These are phyloP conservation scores for Ovis canadensis DNA, from an alignment of 2,113 vertebrate species.

Conservation along the genomic window DNA sequence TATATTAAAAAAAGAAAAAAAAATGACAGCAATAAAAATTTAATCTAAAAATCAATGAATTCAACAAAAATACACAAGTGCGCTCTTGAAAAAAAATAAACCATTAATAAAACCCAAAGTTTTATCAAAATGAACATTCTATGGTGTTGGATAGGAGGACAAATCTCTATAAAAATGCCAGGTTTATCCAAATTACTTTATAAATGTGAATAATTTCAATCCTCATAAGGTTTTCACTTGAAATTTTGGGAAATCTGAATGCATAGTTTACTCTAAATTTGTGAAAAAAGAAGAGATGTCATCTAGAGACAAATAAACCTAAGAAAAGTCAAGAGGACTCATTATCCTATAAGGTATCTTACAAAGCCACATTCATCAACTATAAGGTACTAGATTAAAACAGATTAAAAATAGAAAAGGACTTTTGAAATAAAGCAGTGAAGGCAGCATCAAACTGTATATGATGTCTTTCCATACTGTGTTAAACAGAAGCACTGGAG, in stretches of 20 bases:
- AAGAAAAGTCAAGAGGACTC: neutral
- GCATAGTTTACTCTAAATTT: neutral
- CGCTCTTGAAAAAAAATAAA: neutral
- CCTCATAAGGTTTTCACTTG: neutral
- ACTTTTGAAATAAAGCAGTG: neutral
- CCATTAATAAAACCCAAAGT: neutral
- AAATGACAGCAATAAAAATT: neutral
- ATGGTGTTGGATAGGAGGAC: neutral
- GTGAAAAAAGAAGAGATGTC: neutral
- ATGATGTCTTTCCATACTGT: neutral
- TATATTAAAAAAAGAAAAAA: too few species aligned
- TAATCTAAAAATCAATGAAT: neutral
- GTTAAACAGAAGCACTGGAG: neutral
- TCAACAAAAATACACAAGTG: neutral
- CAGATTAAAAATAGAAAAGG: neutral
- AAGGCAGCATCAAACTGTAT: neutral
- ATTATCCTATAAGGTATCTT: neutral
- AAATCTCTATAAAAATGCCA: neutral
- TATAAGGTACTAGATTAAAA: neutral
- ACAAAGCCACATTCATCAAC: neutral
- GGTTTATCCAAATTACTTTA: neutral
- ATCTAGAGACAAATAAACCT: neutral
- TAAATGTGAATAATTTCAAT: neutral
- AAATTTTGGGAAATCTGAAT: neutral
- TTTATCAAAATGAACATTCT: neutral